Base-by-base conservation (phyloP, 1,140 invertebrate genomes). In the Rhynchophorus ferrugineus region DNA sequence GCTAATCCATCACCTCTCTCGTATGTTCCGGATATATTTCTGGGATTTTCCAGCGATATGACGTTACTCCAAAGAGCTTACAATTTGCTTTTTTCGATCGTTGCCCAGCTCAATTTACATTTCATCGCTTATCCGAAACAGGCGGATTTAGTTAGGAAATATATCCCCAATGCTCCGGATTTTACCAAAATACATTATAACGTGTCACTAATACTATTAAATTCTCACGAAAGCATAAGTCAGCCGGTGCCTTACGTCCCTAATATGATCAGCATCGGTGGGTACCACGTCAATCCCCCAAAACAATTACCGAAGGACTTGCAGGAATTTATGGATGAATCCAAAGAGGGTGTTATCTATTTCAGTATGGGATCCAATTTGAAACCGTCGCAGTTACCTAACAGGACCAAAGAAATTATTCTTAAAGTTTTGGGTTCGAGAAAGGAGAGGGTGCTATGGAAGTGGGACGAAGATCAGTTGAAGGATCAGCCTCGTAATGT, bases 381-480 rank as follows among this genome's bases (percentile, higher is more conserved):
- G 36, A 67, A 71, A 44, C 58, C 70, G 2, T 67, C 71, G 22
- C 58, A 71, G 34, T 61, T 79, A 2, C 60, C 70, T 0, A 54
- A 61, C 41, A 58, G 68, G 3, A 58, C 69, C n/a, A 50, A 70
- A 14, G 54, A 73, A 44, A 68, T 66, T 7, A 55, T 77, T 24
- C 54, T 71, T 1, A 68, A 72, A 29, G 69, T 67, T 8, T 75
- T 78, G 48, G 52, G 66, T 18, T 78, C 14, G 8, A 33, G 24
- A n/a, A 69, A 73, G 14, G 73, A 70, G 49, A 69, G 70, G 37
- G 65, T 80, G 1, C 58, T 80, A n/a, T 79, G 76, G 74, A 80
- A 79, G 62, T 78, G 74, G 57, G 72, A 73, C 41, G 69, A 73
- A 14, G 69, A 72, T 9, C 67, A 62, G 2, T 63, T 73, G 33